Percentiles rank a stretch among this genome's conserved stretches.
Conservation (phyloP, 2,113 vertebrate species). For the Nerophis lumbriciformis region DNA sequence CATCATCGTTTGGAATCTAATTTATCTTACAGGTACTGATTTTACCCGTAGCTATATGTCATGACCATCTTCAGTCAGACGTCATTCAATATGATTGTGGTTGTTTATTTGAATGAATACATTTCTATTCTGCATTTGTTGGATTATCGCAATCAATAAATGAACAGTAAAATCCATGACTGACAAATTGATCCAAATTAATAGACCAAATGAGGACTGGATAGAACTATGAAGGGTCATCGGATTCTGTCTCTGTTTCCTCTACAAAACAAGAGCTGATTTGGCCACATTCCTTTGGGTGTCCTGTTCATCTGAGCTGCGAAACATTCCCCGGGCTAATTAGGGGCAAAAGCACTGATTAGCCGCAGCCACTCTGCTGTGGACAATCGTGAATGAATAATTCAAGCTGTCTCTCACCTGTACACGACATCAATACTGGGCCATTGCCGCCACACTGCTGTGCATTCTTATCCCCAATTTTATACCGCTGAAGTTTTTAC, state of each 20-base stretch:
- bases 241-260: neutral
- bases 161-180: neutral
- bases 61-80: too few species aligned
- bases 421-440: conserved; percentile 44
- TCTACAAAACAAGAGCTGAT: neutral
- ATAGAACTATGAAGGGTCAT: neutral
- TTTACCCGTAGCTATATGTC: too few species aligned
- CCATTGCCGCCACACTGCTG: conserved; percentile 20
- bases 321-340: conserved; percentile 38
- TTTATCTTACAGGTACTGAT: too few species aligned
- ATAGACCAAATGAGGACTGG: neutral
- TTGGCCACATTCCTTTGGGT: neutral
- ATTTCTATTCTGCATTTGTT: too few species aligned
- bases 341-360: conserved; percentile 48
- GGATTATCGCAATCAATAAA: neutral
- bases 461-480: conserved; percentile 49
- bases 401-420: conserved; percentile 42
- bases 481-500: conserved; percentile 39
- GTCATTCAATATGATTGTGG: too few species aligned
- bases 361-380: conserved; percentile 36
- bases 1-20: too few species aligned
- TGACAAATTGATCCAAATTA: neutral
- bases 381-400: conserved; percentile 53
- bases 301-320: conserved; percentile 36
- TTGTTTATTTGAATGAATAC: too few species aligned